These are phyloP conservation scores for Aporophyla nigra DNA, from an alignment of 2,888 invertebrate species.

Conservation along the genomic window DNA sequence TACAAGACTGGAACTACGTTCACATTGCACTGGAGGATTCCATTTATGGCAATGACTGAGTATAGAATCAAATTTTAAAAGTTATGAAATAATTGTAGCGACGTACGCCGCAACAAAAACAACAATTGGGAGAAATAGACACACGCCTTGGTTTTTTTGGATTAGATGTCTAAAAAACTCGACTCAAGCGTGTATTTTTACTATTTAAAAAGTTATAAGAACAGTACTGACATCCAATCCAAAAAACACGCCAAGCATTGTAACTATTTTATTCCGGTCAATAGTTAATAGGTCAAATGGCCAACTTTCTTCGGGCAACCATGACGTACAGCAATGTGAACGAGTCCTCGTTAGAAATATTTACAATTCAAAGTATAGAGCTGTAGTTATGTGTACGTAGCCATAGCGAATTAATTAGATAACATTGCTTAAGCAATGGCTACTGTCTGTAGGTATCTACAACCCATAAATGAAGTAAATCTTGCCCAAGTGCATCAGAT, in stretches of 20 bases:
- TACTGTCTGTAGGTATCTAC: constrained; percentile 39
- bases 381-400: constrained; percentile 48
- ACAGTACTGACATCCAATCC: background rate
- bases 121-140: background rate
- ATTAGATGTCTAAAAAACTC: background rate
- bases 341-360: constrained; percentile 51
- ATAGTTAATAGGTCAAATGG: background rate
- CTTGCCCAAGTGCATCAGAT: constrained; percentile 49
- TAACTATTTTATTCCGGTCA: background rate
- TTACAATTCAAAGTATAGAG: constrained; percentile 60
- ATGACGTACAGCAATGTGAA: constrained; percentile 47
- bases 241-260: background rate
- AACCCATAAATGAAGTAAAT: constrained; percentile 38
- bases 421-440: constrained; percentile 65
- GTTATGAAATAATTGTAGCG: background rate
- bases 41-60: background rate
- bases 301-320: background rate
- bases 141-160: background rate
- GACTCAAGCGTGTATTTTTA: background rate
- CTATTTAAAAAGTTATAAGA: background rate
- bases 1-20: constrained; percentile 59
- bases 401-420: constrained; percentile 51
- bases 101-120: background rate
- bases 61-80: background rate
- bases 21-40: constrained; percentile 45